These are phyloP conservation scores for Hippocampus mohnikei DNA, from an alignment of 2,113 vertebrate species.

Conservation along the genomic window DNA sequence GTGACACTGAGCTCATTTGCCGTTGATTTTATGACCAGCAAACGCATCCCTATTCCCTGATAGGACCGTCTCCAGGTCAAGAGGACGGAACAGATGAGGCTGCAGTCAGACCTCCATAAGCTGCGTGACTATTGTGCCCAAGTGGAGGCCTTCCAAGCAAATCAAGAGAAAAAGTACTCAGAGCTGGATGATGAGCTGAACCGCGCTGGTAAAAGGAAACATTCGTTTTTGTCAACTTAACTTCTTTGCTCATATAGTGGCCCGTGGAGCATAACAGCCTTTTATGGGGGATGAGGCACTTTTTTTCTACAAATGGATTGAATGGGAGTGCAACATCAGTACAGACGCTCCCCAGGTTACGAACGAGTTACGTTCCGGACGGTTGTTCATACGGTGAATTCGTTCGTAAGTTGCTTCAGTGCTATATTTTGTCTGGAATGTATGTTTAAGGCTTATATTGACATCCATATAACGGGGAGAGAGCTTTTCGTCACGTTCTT, in stretches of 20 bases:
- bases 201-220: constrained; percentile 69
- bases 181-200: constrained; percentile 78
- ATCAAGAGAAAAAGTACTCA: constrained; percentile 76
- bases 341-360: no score
- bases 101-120: constrained; percentile 87
- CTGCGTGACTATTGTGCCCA: constrained; percentile 80
- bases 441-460: no score
- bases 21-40: not conserved
- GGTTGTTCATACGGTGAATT: no score
- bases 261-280: not conserved
- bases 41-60: not conserved
- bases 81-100: constrained; percentile 76
- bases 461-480: no score
- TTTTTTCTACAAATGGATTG: no score
- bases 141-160: constrained; percentile 77
- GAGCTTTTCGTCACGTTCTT: no score
- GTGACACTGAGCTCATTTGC: not conserved
- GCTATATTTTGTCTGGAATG: no score
- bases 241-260: not conserved
- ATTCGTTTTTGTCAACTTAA: not conserved
- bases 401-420: no score
- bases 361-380: no score
- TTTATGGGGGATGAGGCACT: no score
- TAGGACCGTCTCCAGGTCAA: constrained; percentile 87
- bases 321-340: no score